These are phyloP conservation scores for Bombus polaris DNA, from an alignment of 1,140 invertebrate species.

Conservation along the genomic window DNA sequence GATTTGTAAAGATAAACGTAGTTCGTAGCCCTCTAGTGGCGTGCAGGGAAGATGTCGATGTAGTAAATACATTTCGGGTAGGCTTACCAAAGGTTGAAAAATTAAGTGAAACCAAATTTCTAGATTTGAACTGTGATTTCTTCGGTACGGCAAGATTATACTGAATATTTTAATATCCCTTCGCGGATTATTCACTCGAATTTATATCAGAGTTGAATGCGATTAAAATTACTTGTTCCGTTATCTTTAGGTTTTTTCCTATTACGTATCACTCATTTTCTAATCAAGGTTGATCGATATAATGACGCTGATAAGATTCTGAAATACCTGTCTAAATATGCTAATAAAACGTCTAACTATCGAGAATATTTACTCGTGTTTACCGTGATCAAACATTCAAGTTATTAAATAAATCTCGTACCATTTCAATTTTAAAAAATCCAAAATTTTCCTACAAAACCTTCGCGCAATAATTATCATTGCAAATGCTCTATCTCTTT, in stretches of 20 bases:
- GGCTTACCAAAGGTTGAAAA: neutral
- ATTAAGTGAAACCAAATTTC: neutral
- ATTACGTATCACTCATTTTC: neutral
- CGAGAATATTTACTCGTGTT: neutral
- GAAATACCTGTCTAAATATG: neutral
- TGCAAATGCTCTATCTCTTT: neutral
- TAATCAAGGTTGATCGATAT: neutral
- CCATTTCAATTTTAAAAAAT: too few relatives aligned
- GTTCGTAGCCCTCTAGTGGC: slow-evolving; percentile 1
- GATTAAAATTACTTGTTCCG: too few relatives aligned
- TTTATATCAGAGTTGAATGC: too few relatives aligned
- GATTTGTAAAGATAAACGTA: neutral
- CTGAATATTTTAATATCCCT: neutral
- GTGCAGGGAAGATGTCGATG: neutral
- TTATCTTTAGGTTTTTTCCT: neutral
- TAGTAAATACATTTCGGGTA: neutral
- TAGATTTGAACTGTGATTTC: neutral
- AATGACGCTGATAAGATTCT: neutral
- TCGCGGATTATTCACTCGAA: neutral
- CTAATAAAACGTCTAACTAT: too few relatives aligned
- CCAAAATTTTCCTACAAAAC: neutral
- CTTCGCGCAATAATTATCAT: neutral
- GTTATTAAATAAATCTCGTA: neutral
- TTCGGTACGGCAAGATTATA: neutral
- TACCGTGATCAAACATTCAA: neutral